Evolutionary conservation across 1,140 invertebrate genomes (phyloP).

Genomic region (Rhagoletis pomonella): DNA sequence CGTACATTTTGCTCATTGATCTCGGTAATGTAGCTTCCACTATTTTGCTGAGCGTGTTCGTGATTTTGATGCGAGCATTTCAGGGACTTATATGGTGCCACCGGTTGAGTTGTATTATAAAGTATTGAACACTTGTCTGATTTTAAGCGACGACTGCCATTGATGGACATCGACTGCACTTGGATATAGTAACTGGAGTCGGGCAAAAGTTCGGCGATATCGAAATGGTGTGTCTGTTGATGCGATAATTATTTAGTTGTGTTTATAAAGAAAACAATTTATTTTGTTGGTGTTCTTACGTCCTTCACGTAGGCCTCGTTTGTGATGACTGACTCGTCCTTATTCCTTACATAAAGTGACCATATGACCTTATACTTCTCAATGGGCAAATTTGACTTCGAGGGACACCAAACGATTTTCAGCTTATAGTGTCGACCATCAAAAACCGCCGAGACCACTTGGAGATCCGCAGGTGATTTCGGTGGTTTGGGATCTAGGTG

Average conservation of each 20-base stretch:
- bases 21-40: neutral
- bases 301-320: conserved; percentile 66
- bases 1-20: conserved; percentile 15
- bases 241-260: conserved; percentile 4
- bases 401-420: conserved; percentile 79
- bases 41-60: conserved; percentile 46
- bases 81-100: conserved; percentile 59
- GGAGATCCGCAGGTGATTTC: conserved; percentile 79
- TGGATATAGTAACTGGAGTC: conserved; percentile 83
- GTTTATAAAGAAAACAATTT: neutral
- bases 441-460: conserved; percentile 76
- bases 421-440: conserved; percentile 77
- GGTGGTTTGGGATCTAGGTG: conserved; percentile 79
- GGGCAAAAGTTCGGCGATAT: conserved; percentile 78
- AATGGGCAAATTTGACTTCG: conserved; percentile 80
- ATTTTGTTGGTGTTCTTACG: conserved; percentile 68
- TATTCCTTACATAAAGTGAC: conserved; percentile 66
- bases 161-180: conserved; percentile 81
- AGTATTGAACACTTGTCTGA: conserved; percentile 81
- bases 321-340: conserved; percentile 64
- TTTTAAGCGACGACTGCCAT: conserved; percentile 79
- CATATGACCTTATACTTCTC: conserved; percentile 75
- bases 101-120: conserved; percentile 78
- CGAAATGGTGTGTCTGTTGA: conserved; percentile 66
- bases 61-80: conserved; percentile 61